Percentiles rank a stretch among this genome's conserved stretches.
Evolutionary conservation across 1,140 invertebrate genomes (phyloP).

Genomic region (Panulirus ornatus): DNA sequence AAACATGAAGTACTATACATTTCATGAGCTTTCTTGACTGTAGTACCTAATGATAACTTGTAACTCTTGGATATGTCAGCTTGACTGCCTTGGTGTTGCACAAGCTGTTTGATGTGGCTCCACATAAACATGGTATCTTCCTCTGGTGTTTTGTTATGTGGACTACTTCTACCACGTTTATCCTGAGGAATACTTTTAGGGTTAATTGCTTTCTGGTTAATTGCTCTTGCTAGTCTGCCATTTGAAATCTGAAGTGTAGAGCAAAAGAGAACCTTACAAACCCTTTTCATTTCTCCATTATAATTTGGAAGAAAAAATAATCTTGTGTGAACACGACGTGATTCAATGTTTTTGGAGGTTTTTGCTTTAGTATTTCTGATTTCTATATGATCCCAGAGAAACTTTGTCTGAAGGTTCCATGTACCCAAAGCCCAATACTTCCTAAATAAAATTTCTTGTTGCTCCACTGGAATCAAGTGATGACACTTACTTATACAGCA

Average conservation of each 20-base stretch:
- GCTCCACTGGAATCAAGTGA: not conserved
- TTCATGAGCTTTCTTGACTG: conserved; percentile 5
- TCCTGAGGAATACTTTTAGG: not conserved
- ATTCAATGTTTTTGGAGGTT: not conserved
- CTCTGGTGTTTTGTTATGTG: not conserved
- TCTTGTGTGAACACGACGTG: conserved; percentile 10
- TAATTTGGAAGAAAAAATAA: not conserved
- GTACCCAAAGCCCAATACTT: conserved; percentile 17
- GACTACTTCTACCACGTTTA: conserved; percentile 11
- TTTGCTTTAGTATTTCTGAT: not conserved
- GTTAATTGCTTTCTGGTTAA: not conserved
- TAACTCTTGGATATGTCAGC: not conserved
- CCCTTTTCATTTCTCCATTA: not conserved
- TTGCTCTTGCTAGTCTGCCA: conserved; percentile 17
- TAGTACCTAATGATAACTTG: not conserved
- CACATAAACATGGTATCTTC: not conserved
- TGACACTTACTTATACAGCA: conserved; percentile 20
- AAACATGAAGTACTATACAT: not conserved
- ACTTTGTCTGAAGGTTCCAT: conserved; percentile 37
- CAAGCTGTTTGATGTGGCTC: not conserved
- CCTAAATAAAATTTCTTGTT: conserved; percentile 26
- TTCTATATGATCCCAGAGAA: conserved; percentile 30
- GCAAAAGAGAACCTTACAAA: conserved; percentile 21
- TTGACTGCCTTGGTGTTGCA: not conserved
- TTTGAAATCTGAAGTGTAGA: conserved; percentile 20